Percentiles rank a stretch among this genome's conserved stretches.
Evolutionary conservation across 2,113 vertebrate genomes (phyloP).

Genomic region (Struthidea cinerea): DNA sequence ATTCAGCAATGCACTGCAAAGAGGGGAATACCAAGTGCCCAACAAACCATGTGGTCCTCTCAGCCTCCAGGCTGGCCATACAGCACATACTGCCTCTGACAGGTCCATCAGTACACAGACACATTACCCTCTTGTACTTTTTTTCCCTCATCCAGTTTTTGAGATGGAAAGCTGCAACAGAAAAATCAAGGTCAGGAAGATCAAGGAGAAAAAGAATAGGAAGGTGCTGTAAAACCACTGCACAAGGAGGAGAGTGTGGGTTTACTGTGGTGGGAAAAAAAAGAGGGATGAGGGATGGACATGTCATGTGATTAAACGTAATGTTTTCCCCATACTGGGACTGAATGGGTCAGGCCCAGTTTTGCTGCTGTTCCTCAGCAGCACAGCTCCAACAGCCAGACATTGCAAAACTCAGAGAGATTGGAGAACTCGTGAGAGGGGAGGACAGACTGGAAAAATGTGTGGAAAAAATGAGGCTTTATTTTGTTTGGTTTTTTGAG

Average conservation of each 20-base stretch:
- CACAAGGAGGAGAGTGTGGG: neutral
- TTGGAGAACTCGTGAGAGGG: rapidly evolving
- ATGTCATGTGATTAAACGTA: neutral
- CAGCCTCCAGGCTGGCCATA: no score
- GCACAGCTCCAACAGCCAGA: neutral
- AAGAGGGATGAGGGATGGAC: neutral
- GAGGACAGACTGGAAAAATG: neutral
- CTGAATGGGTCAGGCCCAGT: neutral
- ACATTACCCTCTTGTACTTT: neutral
- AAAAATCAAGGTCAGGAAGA: neutral
- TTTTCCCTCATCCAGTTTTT: neutral
- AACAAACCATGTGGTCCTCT: rapidly evolving
- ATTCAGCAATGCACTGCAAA: neutral
- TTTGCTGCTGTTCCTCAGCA: neutral
- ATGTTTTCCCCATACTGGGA: neutral
- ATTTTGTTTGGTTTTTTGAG: neutral
- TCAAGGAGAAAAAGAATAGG: neutral
- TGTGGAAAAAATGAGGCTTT: constrained; percentile 4
- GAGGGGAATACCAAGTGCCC: rapidly evolving
- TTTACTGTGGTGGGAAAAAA: neutral
- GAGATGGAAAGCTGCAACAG: neutral
- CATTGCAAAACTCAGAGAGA: neutral
- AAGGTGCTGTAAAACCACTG: neutral
- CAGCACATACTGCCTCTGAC: neutral
- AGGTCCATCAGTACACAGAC: neutral